These are phyloP conservation scores for Stratiomys singularior DNA, from an alignment of 2,888 invertebrate species.

Conservation along the genomic window DNA sequence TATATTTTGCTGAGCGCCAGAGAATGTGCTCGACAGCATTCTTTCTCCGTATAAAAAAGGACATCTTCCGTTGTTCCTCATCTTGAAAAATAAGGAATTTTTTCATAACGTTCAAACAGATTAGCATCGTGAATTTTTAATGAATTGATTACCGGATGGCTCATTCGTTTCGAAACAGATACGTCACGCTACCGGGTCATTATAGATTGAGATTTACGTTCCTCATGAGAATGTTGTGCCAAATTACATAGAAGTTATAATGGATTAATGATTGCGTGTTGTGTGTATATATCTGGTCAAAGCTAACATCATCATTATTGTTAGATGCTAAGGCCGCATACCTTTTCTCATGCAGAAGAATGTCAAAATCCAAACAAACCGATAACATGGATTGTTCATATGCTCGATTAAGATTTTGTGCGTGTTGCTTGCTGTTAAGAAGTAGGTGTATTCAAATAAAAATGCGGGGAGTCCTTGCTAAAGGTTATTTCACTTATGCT, in stretches of 20 bases:
- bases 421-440: constrained; percentile 24
- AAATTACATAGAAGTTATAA: background rate
- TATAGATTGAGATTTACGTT: constrained; percentile 30
- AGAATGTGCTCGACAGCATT: constrained; percentile 34
- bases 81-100: constrained; percentile 47
- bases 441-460: too few relatives aligned
- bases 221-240: background rate
- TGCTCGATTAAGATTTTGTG: constrained; percentile 33
- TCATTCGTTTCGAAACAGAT: constrained; percentile 20
- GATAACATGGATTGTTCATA: constrained; percentile 45
- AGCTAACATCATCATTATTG: constrained; percentile 4
- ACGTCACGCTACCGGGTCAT: constrained; percentile 12
- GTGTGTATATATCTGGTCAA: constrained; percentile 15
- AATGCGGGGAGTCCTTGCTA: too few relatives aligned
- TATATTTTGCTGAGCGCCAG: constrained; percentile 47
- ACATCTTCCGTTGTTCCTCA: constrained; percentile 41
- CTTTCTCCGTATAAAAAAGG: constrained; percentile 23
- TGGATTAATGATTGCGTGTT: constrained; percentile 47
- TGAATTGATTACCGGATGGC: constrained; percentile 43
- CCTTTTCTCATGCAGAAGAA: background rate
- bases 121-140: constrained; percentile 43
- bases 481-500: too few relatives aligned
- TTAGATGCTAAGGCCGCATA: background rate
- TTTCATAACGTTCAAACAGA: constrained; percentile 47
- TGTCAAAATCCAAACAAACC: constrained; percentile 41